phyloP scores from a whole-genome alignment of 1,140 invertebrate genomes.

The Camponotus vicinus region DNA sequence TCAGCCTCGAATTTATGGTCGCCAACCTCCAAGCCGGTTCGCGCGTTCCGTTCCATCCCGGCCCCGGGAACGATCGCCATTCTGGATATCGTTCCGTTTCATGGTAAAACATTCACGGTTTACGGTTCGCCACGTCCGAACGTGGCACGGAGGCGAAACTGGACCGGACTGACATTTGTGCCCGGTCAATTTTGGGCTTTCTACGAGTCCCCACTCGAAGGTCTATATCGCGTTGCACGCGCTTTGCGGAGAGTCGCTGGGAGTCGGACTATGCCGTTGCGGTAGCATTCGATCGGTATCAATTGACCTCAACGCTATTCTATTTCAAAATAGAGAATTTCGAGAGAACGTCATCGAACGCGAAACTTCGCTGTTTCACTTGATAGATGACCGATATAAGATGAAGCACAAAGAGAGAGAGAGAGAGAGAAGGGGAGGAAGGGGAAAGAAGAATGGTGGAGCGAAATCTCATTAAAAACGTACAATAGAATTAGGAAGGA shows the following conservation, averaged over 20 bases:
- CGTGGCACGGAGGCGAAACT: background rate
- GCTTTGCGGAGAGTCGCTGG: background rate
- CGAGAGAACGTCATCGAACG: background rate
- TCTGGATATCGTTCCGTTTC: conserved; percentile 40
- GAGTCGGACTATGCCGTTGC: too few relatives aligned
- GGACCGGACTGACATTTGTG: background rate
- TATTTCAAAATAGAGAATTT: conserved; percentile 2
- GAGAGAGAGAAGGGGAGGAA: background rate
- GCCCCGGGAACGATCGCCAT: conserved; percentile 6
- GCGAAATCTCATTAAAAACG: background rate
- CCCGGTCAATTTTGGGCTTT: conserved; percentile 5
- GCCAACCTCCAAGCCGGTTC: conserved; percentile 22
- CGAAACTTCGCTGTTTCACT: background rate
- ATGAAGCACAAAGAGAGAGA: background rate
- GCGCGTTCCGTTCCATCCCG: conserved; percentile 9
- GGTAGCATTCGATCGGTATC: background rate
- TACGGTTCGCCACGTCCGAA: conserved; percentile 33
- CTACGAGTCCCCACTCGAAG: conserved; percentile 13
- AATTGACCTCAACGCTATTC: conserved; percentile 17
- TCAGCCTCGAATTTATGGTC: conserved; percentile 75
- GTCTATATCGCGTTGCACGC: background rate
- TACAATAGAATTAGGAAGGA: background rate
- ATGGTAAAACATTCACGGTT: conserved; percentile 46
- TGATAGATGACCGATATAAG: background rate
- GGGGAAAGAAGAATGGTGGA: background rate